Evolutionary conservation across 2,113 vertebrate species (phyloP).

Genomic region (Corythornis madagascariensis): DNA sequence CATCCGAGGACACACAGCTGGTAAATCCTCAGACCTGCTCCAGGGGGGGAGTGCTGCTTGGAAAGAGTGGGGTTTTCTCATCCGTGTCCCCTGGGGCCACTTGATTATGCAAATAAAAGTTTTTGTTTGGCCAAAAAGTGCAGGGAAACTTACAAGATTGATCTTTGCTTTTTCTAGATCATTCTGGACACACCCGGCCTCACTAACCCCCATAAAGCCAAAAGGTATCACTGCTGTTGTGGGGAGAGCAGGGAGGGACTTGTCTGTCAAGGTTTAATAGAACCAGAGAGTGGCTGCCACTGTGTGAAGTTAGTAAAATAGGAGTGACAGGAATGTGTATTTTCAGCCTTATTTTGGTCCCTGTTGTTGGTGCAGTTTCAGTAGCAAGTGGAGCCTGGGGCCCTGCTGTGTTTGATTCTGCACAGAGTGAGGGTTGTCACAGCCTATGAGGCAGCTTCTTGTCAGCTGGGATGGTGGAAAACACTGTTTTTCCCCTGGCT

Average conservation of each 20-base stretch:
- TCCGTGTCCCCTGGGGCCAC: accelerated
- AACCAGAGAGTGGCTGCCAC: background rate
- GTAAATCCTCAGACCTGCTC: slow-evolving; percentile 59
- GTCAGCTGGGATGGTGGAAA: background rate
- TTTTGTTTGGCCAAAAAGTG: background rate
- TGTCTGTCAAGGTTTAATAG: accelerated
- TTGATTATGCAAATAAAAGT: accelerated
- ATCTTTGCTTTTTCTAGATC: slow-evolving; percentile 76
- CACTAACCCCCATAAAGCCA: slow-evolving; percentile 82
- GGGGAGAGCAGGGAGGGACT: accelerated
- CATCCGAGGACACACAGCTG: slow-evolving; percentile 85
- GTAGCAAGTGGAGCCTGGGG: background rate
- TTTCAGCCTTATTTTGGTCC: background rate
- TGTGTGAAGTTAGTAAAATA: background rate
- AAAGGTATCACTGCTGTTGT: slow-evolving; percentile 74
- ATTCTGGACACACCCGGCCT: slow-evolving; percentile 95
- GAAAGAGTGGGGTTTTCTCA: accelerated
- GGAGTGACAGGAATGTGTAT: accelerated
- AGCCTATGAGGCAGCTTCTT: background rate
- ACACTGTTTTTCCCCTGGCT: accelerated
- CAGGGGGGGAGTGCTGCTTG: accelerated
- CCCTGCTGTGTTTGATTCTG: background rate
- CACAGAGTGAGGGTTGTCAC: accelerated
- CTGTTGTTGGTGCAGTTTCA: background rate
- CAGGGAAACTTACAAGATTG: background rate